Conservation (phyloP, 2,797 vertebrate genomes). For the Darevskia nairensis region DNA sequence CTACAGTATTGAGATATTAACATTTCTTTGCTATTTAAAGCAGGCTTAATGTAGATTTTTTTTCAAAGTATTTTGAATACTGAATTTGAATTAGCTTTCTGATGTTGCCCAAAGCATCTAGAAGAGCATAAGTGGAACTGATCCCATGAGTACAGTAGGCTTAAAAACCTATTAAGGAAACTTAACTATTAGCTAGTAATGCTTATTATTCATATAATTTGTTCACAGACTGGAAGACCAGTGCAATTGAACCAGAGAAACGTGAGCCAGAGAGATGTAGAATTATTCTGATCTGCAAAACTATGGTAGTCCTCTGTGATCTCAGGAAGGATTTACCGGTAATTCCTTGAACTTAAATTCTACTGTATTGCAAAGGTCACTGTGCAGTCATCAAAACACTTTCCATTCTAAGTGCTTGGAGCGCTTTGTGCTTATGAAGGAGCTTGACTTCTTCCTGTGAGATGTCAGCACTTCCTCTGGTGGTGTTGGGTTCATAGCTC, state of each 20-base stretch:
- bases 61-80: neutral
- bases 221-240: neutral
- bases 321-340: constrained; percentile 5
- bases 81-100: constrained; percentile 8
- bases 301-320: neutral
- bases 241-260: neutral
- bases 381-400: constrained; percentile 8
- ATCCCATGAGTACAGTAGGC: neutral
- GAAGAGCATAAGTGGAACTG: neutral
- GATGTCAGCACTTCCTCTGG: constrained; percentile 2
- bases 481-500: constrained; percentile 16
- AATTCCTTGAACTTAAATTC: constrained; percentile 3
- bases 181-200: neutral
- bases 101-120: neutral
- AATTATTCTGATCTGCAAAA: neutral
- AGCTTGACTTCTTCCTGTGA: constrained; percentile 16
- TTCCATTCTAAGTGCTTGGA: constrained; percentile 4
- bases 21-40: constrained; percentile 18
- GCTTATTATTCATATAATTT: neutral
- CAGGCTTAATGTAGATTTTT: constrained; percentile 9
- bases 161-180: constrained; percentile 3
- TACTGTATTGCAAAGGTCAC: neutral
- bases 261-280: neutral
- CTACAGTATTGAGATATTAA: neutral
- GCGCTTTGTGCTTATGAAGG: neutral